Percentiles rank a stretch among this genome's conserved stretches.
These are phyloP conservation scores for Telenomus remus DNA, from an alignment of 1,140 invertebrate species.

Conservation along the genomic window DNA sequence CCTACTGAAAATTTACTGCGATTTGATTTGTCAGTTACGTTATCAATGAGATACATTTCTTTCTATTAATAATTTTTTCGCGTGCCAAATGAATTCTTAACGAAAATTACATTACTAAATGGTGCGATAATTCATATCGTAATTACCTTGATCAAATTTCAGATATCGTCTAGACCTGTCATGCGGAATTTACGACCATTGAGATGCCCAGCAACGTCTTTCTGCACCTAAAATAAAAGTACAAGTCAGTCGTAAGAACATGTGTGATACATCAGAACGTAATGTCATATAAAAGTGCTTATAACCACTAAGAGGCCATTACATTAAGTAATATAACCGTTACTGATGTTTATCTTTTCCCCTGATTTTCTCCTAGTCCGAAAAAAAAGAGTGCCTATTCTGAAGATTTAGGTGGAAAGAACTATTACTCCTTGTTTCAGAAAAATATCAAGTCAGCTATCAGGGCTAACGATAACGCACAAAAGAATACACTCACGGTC, in stretches of 20 bases:
- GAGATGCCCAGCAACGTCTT: not conserved
- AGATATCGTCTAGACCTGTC: too few species aligned
- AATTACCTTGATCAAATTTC: too few species aligned
- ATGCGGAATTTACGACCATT: not conserved
- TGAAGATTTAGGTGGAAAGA: conserved; percentile 19
- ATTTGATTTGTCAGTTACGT: too few species aligned
- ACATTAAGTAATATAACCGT: conserved; percentile 37
- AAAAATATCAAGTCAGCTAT: not conserved
- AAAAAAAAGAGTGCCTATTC: conserved; percentile 11
- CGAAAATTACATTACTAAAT: too few species aligned
- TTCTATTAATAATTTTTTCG: too few species aligned
- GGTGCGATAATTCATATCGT: too few species aligned
- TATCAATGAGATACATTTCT: too few species aligned
- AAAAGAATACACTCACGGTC: conserved; percentile 9
- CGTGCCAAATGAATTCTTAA: too few species aligned
- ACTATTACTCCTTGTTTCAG: conserved; percentile 7
- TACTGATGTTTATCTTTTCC: conserved; percentile 22
- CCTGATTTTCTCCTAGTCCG: conserved; percentile 12
- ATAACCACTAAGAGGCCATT: conserved; percentile 25
- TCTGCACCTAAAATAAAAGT: conserved; percentile 8
- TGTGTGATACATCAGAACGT: conserved; percentile 10
- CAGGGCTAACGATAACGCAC: conserved; percentile 2
- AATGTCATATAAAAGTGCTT: conserved; percentile 19
- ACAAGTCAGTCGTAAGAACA: conserved; percentile 8
- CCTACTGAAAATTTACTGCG: too few species aligned